phyloP scores from a whole-genome alignment of 2,113 vertebrate genomes.

The Brevimyrus niger region DNA sequence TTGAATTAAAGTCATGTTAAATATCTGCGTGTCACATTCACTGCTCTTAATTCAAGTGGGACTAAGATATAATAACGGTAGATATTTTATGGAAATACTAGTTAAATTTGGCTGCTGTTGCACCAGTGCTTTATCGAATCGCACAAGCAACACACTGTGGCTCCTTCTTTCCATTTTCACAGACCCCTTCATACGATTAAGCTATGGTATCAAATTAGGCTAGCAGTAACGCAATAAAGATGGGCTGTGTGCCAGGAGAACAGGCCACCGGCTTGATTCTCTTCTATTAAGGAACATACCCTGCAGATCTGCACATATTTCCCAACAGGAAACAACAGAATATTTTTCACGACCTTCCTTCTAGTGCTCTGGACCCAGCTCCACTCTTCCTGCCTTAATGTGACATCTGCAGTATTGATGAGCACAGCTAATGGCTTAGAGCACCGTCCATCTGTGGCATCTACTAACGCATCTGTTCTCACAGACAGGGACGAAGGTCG shows the following conservation, averaged over 20 bases:
- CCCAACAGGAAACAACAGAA: neutral
- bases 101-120: constrained; percentile 12
- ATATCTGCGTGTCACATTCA: neutral
- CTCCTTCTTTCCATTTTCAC: neutral
- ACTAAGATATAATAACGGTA: neutral
- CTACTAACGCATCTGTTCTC: neutral
- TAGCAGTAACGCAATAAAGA: neutral
- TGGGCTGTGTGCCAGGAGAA: neutral
- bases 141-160: neutral
- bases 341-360: neutral
- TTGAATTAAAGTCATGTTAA: neutral
- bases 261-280: neutral
- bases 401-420: neutral
- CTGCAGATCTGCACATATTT: neutral
- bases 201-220: neutral
- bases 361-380: neutral
- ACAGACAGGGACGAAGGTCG: neutral
- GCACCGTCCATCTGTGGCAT: neutral
- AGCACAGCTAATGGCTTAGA: neutral
- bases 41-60: neutral
- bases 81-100: neutral
- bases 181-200: constrained; percentile 4
- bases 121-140: neutral
- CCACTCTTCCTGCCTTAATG: neutral
- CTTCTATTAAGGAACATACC: neutral